Evolutionary conservation across 1,140 invertebrate genomes (phyloP), one percentile per base, ranked within the genome.

Genomic region (Drosophila repletoides): DNA sequence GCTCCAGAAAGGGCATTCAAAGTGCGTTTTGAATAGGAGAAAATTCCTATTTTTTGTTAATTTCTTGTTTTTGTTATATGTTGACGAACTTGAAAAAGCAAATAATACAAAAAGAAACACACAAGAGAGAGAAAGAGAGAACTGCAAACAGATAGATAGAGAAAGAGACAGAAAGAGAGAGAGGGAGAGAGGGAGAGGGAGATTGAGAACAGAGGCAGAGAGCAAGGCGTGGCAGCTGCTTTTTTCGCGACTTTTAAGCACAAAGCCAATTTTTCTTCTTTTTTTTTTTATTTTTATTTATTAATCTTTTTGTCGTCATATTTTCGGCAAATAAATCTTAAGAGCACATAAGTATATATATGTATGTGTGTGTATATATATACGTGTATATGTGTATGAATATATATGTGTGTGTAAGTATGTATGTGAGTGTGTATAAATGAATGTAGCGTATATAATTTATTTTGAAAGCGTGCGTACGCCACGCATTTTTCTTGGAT

Each of bases 391-490:
- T 34, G 60, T 34, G 52, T 36, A 41, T 53, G 7, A 46, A 73
- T 66, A 43, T 46, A 49, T n/a, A n/a, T n/a, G n/a, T n/a, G n/a
- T n/a, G n/a, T 22, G 29, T 34, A 66, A 29, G 52, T 36, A 41
- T 53, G 7, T 52, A 73, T 66, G 49, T 46, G 56, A n/a, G n/a
- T n/a, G n/a, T n/a, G n/a, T n/a, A n/a, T n/a, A n/a, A n/a, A 55
- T 75, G 72, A 64, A 69, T 51, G 28, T 34, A 51, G 59, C 51
- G 60, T 84, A 71, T 71, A 63, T 86, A 74, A 83, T 84, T 75
- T 79, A 75, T 86, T 72, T 84, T 65, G 80, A 86, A 84, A 68
- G 75, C 79, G 61, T 84, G 80, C 79, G 74, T 86, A 71, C 70
- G 79, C 79, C 71, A 72, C 65, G 79, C 74, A 81, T 76, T 76